These are phyloP conservation scores for Cyprinodon variegatus DNA, from an alignment of 2,113 vertebrate genomes.

Conservation along the genomic window DNA sequence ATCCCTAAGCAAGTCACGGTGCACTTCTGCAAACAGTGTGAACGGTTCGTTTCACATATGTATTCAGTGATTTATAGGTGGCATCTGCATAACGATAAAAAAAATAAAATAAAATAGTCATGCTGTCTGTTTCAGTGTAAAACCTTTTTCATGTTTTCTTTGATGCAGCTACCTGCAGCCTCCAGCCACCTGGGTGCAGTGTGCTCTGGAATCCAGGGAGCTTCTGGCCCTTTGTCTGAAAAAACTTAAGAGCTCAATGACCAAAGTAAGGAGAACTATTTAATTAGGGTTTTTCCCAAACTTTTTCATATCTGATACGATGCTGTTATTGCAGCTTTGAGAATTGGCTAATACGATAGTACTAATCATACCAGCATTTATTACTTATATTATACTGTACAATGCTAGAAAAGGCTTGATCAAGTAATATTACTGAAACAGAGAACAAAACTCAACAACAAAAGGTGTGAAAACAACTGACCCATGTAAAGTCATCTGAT, in stretches of 20 bases:
- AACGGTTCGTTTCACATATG: slow-evolving; percentile 81
- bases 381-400: too few species aligned
- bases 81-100: background rate
- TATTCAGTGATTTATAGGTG: background rate
- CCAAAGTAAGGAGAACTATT: slow-evolving; percentile 66
- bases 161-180: slow-evolving; percentile 91
- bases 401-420: too few species aligned
- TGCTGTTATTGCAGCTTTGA: too few species aligned
- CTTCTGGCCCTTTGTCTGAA: slow-evolving; percentile 95
- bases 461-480: too few species aligned
- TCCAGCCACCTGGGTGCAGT: slow-evolving; percentile 90
- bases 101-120: background rate
- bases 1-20: slow-evolving; percentile 94
- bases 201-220: slow-evolving; percentile 93
- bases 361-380: too few species aligned
- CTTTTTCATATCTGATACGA: too few species aligned
- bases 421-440: too few species aligned
- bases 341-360: too few species aligned
- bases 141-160: background rate
- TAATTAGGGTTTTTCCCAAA: too few species aligned
- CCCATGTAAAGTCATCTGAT: too few species aligned
- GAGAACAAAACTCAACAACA: too few species aligned
- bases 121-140: background rate
- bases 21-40: slow-evolving; percentile 97
- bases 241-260: slow-evolving; percentile 89